Evolutionary conservation across 2,113 vertebrate genomes (phyloP), one percentile per base, ranked within the genome.

Genomic region (Aplodontia rufa): DNA sequence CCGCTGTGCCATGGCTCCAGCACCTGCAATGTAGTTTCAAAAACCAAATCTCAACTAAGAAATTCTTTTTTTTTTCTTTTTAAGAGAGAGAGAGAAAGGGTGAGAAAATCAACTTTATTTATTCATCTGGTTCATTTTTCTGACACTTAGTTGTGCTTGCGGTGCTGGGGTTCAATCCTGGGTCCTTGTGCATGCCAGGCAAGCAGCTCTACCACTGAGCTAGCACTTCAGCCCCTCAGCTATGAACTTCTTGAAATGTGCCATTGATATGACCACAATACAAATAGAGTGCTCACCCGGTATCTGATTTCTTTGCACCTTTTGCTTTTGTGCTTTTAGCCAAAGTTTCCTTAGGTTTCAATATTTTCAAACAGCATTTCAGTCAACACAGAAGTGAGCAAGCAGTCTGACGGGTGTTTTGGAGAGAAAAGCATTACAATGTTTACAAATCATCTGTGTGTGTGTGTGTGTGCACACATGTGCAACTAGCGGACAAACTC

Each of bases 261-360:
- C 32, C 42, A 5, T 35, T 45, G 8, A 20, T 40, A 6, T 14
- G 32, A 51, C 42, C 71, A 26, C 75, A 19, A 8, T 1, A 17
- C 13, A 78, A 55, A 45, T 51, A 9, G n/a, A 19, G 35, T 32
- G 40, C 51, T 75, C 35, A 49, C 20, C 26, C 45, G 32, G 8
- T 22, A 32, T 28, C 40, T 11, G 19, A 55, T 30, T n/a, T 10
- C 71, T 58, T 88, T 83, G 51, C 60, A 1, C 0, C 53, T 92
- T 90, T 78, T 81, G 42, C 74, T 91, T 68, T 92, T 74, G 66
- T 96, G 71, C 53, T n/a, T 24, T 71, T 78, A 91, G 72, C 55
- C 87, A 95, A 95, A 92, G 19, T 49, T 89, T 72, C 3, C 62
- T 94, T 94, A 60, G 28, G 19, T 96, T 97, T 91, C 74, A 84